Evolutionary conservation across 2,113 vertebrate genomes (phyloP).

Genomic region (Falco punctatus): DNA sequence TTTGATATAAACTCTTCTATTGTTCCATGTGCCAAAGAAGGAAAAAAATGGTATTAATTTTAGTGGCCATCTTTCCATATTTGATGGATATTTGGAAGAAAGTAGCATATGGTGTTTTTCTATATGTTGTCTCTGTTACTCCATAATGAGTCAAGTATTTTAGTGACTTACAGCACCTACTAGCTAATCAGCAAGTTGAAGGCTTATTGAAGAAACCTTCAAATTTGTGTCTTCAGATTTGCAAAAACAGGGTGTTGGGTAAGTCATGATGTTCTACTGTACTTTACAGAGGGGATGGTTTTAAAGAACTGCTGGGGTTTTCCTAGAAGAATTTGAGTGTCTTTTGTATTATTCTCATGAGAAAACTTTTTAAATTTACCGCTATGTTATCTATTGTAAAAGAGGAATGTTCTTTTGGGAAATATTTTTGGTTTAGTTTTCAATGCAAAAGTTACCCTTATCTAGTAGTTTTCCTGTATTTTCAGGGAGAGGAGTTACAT

Average conservation of each 20-base stretch:
- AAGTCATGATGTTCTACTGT: neutral
- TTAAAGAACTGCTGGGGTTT: neutral
- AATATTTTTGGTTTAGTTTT: neutral
- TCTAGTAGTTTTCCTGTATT: conserved; percentile 20
- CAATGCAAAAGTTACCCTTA: neutral
- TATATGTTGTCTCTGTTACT: neutral
- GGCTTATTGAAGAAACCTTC: conserved; percentile 49
- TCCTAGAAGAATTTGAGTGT: neutral
- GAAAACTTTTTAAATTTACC: neutral
- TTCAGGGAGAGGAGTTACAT: neutral
- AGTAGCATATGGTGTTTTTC: neutral
- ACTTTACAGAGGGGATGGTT: neutral
- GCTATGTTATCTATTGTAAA: neutral
- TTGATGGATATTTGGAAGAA: neutral
- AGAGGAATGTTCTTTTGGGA: neutral
- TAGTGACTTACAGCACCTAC: conserved; percentile 23
- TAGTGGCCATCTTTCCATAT: neutral
- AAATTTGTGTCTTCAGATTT: conserved; percentile 37
- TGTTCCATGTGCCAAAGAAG: neutral
- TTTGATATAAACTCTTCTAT: conserved; percentile 3
- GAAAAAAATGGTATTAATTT: neutral
- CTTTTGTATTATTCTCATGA: neutral
- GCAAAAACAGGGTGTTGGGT: conserved; percentile 16
- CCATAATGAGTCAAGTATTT: neutral
- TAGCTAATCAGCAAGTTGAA: conserved; percentile 53